Conservation (phyloP, 1,140 invertebrate genomes). For the Globodera ellingtonae region DNA sequence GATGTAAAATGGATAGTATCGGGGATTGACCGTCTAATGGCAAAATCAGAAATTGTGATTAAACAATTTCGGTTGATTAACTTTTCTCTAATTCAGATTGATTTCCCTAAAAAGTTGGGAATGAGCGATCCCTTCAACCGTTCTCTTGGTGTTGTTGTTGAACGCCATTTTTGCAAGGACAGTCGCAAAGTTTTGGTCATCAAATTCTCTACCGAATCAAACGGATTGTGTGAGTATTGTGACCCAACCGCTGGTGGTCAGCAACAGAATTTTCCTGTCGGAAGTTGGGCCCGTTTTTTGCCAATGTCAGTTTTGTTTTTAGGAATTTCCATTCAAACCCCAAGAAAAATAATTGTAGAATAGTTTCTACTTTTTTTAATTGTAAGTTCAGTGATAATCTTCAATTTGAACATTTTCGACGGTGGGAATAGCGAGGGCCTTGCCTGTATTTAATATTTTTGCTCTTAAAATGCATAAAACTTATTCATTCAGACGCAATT, state of each 20-base stretch:
- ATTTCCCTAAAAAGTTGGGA: not conserved
- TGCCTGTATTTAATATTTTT: not conserved
- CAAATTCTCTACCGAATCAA: slow-evolving; percentile 1
- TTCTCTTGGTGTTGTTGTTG: not conserved
- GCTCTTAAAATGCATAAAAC: not conserved
- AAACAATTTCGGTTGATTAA: not conserved
- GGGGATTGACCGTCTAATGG: not conserved
- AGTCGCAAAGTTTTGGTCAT: not conserved
- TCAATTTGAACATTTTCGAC: no score
- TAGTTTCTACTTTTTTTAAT: not conserved
- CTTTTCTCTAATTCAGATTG: not conserved
- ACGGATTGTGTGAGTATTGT: slow-evolving; percentile 6
- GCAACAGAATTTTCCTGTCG: not conserved
- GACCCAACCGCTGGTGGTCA: not conserved
- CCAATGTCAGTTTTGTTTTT: slow-evolving; percentile 14
- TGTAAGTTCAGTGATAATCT: not conserved
- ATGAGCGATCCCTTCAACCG: not conserved
- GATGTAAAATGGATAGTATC: slow-evolving; percentile 5
- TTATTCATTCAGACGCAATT: not conserved
- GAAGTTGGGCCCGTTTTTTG: slow-evolving; percentile 14
- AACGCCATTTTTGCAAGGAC: not conserved
- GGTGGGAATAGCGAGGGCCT: not conserved
- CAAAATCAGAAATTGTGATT: slow-evolving; percentile 4
- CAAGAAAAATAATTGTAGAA: not conserved
- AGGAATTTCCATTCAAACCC: not conserved